These are phyloP conservation scores for Ypsolopha scabrella DNA, from an alignment of 2,888 invertebrate genomes.

Conservation along the genomic window DNA sequence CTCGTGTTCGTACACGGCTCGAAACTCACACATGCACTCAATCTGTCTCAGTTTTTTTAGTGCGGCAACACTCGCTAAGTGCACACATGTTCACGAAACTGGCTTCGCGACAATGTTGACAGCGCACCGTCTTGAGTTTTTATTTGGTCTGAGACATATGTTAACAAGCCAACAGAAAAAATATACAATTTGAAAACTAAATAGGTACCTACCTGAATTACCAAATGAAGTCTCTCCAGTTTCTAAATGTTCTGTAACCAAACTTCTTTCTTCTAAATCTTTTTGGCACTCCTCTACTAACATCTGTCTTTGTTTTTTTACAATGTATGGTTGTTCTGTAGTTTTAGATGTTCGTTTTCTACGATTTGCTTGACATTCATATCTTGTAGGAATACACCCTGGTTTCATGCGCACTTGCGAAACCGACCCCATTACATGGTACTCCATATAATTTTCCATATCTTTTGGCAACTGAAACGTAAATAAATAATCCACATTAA, in stretches of 20 bases:
- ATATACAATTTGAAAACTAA: too few relatives aligned
- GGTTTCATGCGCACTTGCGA: constrained; percentile 23
- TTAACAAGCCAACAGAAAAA: too few relatives aligned
- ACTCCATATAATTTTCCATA: constrained; percentile 24
- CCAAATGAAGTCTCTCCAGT: constrained; percentile 4
- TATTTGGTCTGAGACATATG: too few relatives aligned
- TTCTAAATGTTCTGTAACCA: constrained; percentile 1
- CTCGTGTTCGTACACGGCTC: too few relatives aligned
- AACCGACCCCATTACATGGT: constrained; percentile 24
- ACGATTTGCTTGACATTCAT: constrained; percentile 19
- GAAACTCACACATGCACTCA: too few relatives aligned
- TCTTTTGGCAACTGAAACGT: constrained; percentile 24
- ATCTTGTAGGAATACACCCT: constrained; percentile 20
- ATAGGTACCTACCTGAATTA: constrained; percentile 8
- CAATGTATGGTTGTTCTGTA: constrained; percentile 10
- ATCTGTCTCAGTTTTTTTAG: too few relatives aligned
- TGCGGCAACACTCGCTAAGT: too few relatives aligned
- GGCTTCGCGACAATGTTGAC: too few relatives aligned
- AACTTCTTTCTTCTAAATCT: constrained; percentile 6
- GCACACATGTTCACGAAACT: too few relatives aligned
- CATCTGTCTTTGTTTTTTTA: constrained; percentile 12
- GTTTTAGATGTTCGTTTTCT: constrained; percentile 10
- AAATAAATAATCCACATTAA: too few relatives aligned
- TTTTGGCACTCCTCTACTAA: constrained; percentile 10
- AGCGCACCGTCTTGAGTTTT: too few relatives aligned